Base-by-base conservation (phyloP, 2,888 invertebrate species). In the Troides aeacus region DNA sequence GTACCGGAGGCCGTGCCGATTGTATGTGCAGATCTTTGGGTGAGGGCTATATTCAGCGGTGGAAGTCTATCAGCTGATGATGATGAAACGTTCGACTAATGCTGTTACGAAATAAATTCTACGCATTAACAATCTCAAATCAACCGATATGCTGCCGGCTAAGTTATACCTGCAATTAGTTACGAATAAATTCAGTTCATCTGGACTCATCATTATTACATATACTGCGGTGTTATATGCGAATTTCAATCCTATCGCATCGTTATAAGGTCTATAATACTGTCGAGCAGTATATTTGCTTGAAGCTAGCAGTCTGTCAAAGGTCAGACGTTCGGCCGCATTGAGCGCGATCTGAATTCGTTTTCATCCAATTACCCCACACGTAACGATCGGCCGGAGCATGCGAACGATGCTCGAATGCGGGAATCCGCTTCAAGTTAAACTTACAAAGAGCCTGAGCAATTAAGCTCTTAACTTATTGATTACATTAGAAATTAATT, bases 311-410 rank as follows among this genome's bases (percentile, higher is more conserved):
- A 57, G 69, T 69, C 58, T 62, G 69, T 66, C 66, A 70, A 64
- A 70, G 70, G 70, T 70, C 66, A 66, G 46, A 56, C 50, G 62
- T 62, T 66, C 61, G 65, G 69, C 70, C 24, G 66, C 70, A 66
- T 66, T 70, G 70, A 66, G 70, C 39, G 66, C 63, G 70, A 70
- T 70, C 70, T 66, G 70, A 63, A 66, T 70, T 70, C 69, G 66
- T 60, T 66, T 64, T 62, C 68, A 66, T 68, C 66, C 67, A 69
- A 72, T 69, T 71, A 71, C 60, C 39, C 36, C 23, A 57, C 24
- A 64, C 30, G 64, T 69, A 66, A 64, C 64, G 23, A 67, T 65
- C 56, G 59, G 46, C 62, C 62, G 64, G 62, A 62, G 57, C 39
- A 39, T 18, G 18, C 39, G 67, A 42, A 17, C 57, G 66, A 66